A percentile compares a stretch with the other conserved stretches of the same genome.
Evolutionary conservation across 2,888 invertebrate species (phyloP).

Genomic region (Magallana nippona): DNA sequence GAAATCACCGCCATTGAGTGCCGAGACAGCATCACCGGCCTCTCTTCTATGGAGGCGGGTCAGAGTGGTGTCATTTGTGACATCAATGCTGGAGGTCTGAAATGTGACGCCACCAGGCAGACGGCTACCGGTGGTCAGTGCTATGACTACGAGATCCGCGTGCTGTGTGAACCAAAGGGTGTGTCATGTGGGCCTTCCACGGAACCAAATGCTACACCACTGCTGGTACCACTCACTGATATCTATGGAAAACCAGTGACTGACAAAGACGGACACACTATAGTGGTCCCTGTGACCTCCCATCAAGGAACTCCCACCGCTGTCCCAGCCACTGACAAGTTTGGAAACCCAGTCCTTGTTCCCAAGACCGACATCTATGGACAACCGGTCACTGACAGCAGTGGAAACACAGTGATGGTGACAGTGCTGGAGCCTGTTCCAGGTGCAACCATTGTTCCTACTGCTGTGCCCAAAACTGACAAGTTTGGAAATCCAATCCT

Average conservation of each 20-base stretch:
- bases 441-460: conserved; percentile 4
- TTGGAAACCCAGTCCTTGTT: conserved; percentile 40
- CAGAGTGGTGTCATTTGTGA: conserved; percentile 58
- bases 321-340: conserved; percentile 45
- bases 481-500: conserved; percentile 34
- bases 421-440: conserved; percentile 26
- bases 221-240: conserved; percentile 53
- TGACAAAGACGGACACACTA: conserved; percentile 45
- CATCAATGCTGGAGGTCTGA: conserved; percentile 78
- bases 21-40: conserved; percentile 55
- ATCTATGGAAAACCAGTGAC: conserved; percentile 52
- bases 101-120: conserved; percentile 43
- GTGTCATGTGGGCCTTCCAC: conserved; percentile 59
- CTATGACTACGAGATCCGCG: conserved; percentile 73
- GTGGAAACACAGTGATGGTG: conserved; percentile 39
- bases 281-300: conserved; percentile 43
- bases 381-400: conserved; percentile 45
- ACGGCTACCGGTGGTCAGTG: conserved; percentile 57
- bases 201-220: conserved; percentile 53
- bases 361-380: conserved; percentile 36
- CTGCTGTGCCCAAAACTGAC: conserved; percentile 34
- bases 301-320: conserved; percentile 53
- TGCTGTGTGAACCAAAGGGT: conserved; percentile 81
- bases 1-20: conserved; percentile 72
- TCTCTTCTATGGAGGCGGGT: conserved; percentile 56